Evolutionary conservation across 2,113 vertebrate species (phyloP), one percentile per base, ranked within the genome.

Genomic region (Tetrax tetrax): DNA sequence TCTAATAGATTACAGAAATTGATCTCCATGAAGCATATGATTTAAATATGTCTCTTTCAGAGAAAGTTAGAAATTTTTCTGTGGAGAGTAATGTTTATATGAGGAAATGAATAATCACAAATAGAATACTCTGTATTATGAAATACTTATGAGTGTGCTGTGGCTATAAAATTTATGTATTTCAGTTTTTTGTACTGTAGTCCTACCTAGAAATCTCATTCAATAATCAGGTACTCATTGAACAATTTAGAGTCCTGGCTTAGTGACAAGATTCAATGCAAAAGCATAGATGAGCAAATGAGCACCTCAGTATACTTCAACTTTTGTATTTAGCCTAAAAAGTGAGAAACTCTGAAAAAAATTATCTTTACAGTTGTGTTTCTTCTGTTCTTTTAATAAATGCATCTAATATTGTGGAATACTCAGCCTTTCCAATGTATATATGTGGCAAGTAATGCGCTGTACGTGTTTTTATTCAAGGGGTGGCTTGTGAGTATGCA

Each of bases 361-460:
- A 18, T 4, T 28, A 61, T 28, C 21, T 79, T 63, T 78, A 9
- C 19, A 9, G 7, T 59, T 66, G 19, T 14, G 37, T 54, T 76
- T 60, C 48, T 76, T 83, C 45, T 59, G 3, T 35, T 79, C 20
- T 69, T 89, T 66, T n/a, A 45, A 31, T 68, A 41, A 47, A 4
- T 54, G 29, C 21, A 24, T 7, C 10, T 56, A 61, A 54, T 45
- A 24, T 18, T 69, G 12, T n/a, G 54, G 33, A 27, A 16, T 16
- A 15, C 21, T 54, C 13, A 48, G 9, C 25, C 14, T 68, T 63
- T 63, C 43, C 43, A 56, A 2, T 76, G 24, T 15, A 8, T 48
- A 13, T 50, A 9, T 47, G 61, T 48, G 22, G 38, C 0, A 1
- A 56, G 23, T 31, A 12, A 37, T 50, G n/a, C 3, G 1, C 25